Evolutionary conservation across 2,888 invertebrate species (phyloP).

Genomic region (Limulus polyphemus): DNA sequence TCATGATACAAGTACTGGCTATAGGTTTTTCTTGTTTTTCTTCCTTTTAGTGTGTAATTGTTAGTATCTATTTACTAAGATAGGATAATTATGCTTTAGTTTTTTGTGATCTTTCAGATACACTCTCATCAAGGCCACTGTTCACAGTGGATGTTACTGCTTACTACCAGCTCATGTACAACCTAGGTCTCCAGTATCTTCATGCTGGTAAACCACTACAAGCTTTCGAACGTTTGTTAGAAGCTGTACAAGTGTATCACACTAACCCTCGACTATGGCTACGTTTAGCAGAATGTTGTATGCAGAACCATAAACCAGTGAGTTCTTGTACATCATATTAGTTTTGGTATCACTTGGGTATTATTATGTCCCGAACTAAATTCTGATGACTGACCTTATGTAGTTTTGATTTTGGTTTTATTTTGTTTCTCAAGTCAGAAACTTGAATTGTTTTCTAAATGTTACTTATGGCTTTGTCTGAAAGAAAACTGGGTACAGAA

Average conservation of each 20-base stretch:
- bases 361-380: too few species aligned
- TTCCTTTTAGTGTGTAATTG: too few species aligned
- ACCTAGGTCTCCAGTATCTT: slow-evolving; percentile 68
- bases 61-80: not conserved
- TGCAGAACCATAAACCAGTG: slow-evolving; percentile 47
- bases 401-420: too few species aligned
- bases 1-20: too few species aligned
- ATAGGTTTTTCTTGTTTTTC: too few species aligned
- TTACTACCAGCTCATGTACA: slow-evolving; percentile 46
- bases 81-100: too few species aligned
- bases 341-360: too few species aligned
- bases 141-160: slow-evolving; percentile 45
- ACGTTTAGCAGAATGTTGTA: slow-evolving; percentile 83
- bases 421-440: too few species aligned
- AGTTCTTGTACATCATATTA: not conserved
- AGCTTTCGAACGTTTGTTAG: slow-evolving; percentile 81
- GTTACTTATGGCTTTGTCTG: too few species aligned
- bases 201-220: slow-evolving; percentile 64
- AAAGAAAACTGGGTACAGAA: too few species aligned
- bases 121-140: slow-evolving; percentile 44
- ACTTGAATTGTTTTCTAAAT: too few species aligned
- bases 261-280: slow-evolving; percentile 84
- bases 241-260: slow-evolving; percentile 70
- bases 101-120: slow-evolving; percentile 29
- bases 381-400: too few species aligned